Evolutionary conservation across 2,113 vertebrate species (phyloP).

Genomic region (Hipposideros armiger): DNA sequence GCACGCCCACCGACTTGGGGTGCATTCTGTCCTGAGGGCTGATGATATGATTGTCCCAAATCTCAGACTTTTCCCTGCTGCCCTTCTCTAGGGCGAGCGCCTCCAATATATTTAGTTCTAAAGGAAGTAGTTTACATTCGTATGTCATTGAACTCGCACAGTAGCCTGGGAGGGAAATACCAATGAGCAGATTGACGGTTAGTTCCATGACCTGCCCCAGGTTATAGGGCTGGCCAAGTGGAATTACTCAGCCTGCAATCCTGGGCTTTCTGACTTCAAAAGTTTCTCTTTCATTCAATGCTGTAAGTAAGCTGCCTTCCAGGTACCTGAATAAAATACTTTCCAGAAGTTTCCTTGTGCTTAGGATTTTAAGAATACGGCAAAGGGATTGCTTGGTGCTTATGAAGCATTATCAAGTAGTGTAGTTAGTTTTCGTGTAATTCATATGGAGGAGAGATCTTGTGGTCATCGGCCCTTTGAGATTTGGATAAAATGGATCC

Average conservation of each 20-base stretch:
- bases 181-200: neutral
- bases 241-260: neutral
- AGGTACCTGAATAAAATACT: neutral
- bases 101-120: neutral
- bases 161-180: neutral
- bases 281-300: too few relatives aligned
- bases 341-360: slow-evolving; percentile 20
- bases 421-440: neutral
- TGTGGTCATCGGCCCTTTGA: neutral
- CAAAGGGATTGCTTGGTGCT: neutral
- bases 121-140: neutral
- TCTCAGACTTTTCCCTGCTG: neutral
- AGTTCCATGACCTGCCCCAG: neutral
- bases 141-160: neutral
- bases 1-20: neutral
- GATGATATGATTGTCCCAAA: neutral
- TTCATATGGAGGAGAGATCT: neutral
- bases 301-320: neutral
- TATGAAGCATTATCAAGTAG: neutral
- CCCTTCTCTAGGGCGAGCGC: neutral
- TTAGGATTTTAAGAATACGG: neutral
- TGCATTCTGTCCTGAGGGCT: neutral
- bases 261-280: neutral
- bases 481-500: neutral
- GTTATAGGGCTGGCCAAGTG: neutral